Evolutionary conservation across 1,140 invertebrate genomes (phyloP).

Genomic region (Heliconius eleuchia): DNA sequence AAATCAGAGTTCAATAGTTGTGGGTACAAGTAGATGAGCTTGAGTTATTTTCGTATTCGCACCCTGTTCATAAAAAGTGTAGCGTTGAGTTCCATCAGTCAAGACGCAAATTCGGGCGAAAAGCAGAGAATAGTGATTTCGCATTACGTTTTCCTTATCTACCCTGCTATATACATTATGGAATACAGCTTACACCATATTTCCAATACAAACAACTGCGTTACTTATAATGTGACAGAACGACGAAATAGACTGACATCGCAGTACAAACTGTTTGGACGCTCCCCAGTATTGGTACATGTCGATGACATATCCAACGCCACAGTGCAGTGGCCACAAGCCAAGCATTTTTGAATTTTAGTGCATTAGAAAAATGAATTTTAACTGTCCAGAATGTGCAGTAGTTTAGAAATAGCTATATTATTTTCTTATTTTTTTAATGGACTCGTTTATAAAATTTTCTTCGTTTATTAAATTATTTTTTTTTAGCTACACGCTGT

Average conservation of each 20-base stretch:
- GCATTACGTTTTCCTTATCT: too few relatives aligned
- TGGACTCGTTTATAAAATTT: too few relatives aligned
- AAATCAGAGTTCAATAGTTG: too few relatives aligned
- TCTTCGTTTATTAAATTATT: too few relatives aligned
- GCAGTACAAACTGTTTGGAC: not conserved
- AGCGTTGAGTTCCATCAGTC: not conserved
- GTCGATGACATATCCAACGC: not conserved
- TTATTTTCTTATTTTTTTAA: too few relatives aligned
- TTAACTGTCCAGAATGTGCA: not conserved
- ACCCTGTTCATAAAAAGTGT: not conserved
- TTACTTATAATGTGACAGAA: not conserved
- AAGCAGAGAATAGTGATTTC: not conserved
- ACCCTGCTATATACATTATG: too few relatives aligned
- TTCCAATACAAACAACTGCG: not conserved
- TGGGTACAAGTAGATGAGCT: too few relatives aligned
- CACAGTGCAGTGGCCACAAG: not conserved
- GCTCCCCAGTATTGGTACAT: not conserved
- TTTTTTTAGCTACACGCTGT: too few relatives aligned
- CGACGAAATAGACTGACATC: not conserved
- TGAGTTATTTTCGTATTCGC: too few relatives aligned
- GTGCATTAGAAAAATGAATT: conserved; percentile 1
- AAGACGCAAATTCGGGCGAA: not conserved
- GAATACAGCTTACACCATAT: too few relatives aligned
- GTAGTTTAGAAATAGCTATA: too few relatives aligned
- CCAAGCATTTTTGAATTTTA: not conserved